Evolutionary conservation across 2,888 invertebrate species (phyloP).

Genomic region (Argyra leucocephala): DNA sequence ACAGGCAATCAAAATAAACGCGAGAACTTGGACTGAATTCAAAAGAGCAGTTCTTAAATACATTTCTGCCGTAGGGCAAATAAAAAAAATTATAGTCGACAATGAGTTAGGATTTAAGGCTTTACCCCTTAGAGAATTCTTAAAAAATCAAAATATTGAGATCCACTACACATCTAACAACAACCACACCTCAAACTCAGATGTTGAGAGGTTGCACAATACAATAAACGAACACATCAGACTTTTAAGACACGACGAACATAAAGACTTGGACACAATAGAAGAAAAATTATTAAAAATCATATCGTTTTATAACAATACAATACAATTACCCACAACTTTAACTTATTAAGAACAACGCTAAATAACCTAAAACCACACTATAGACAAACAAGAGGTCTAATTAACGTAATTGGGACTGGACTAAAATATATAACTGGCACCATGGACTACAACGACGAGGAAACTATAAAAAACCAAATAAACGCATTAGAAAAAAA

Average conservation of each 20-base stretch:
- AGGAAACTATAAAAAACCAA: too few relatives aligned
- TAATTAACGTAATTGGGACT: too few relatives aligned
- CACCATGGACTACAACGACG: too few relatives aligned
- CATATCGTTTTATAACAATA: neutral
- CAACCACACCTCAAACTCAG: neutral
- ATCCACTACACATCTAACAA: neutral
- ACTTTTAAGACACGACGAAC: neutral
- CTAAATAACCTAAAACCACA: too few relatives aligned
- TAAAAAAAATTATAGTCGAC: neutral
- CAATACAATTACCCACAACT: neutral
- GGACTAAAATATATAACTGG: too few relatives aligned
- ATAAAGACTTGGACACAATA: neutral
- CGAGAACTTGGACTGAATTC: too few relatives aligned
- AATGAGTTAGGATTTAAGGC: neutral
- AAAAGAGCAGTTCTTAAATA: neutral
- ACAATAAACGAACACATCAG: neutral
- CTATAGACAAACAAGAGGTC: too few relatives aligned
- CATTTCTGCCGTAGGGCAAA: neutral
- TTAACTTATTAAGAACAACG: too few relatives aligned
- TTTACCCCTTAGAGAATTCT: neutral
- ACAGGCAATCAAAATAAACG: too few relatives aligned
- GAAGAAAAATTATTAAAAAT: neutral
- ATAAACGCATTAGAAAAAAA: too few relatives aligned
- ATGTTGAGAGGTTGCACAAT: neutral
- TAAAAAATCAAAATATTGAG: neutral